Evolutionary conservation across 1,140 invertebrate genomes (phyloP).

Genomic region (Triops longicaudatus): DNA sequence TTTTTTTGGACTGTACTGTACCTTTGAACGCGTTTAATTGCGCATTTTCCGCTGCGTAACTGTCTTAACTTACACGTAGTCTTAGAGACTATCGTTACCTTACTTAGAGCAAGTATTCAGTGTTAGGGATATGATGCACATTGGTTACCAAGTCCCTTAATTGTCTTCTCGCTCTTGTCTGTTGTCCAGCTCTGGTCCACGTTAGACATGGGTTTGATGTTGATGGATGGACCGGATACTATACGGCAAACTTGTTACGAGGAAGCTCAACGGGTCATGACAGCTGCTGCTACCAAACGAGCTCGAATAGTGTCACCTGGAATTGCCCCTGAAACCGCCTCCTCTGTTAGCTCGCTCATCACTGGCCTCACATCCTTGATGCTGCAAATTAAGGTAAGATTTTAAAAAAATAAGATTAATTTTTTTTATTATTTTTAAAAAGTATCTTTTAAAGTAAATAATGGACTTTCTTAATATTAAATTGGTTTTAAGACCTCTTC

Average conservation of each 20-base stretch:
- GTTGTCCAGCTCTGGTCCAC: neutral
- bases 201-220: slow-evolving; percentile 66
- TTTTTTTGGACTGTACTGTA: too few species aligned
- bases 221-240: slow-evolving; percentile 77
- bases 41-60: too few species aligned
- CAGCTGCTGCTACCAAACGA: slow-evolving; percentile 51
- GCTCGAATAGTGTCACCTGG: slow-evolving; percentile 37
- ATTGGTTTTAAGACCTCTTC: too few species aligned
- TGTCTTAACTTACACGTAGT: neutral
- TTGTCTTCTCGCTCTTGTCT: neutral
- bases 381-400: slow-evolving; percentile 73
- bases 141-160: neutral
- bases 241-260: slow-evolving; percentile 75
- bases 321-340: slow-evolving; percentile 33
- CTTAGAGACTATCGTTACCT: too few species aligned
- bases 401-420: too few species aligned
- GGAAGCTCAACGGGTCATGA: slow-evolving; percentile 72
- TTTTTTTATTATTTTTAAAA: too few species aligned
- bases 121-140: too few species aligned
- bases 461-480: too few species aligned
- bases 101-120: too few species aligned
- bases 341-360: slow-evolving; percentile 57
- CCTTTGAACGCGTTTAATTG: too few species aligned
- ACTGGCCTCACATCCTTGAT: slow-evolving; percentile 81
- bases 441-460: too few species aligned